A percentile compares a stretch with the other conserved stretches of the same genome.
Conservation (phyloP, 2,888 invertebrate genomes). For the Bugula neritina region DNA sequence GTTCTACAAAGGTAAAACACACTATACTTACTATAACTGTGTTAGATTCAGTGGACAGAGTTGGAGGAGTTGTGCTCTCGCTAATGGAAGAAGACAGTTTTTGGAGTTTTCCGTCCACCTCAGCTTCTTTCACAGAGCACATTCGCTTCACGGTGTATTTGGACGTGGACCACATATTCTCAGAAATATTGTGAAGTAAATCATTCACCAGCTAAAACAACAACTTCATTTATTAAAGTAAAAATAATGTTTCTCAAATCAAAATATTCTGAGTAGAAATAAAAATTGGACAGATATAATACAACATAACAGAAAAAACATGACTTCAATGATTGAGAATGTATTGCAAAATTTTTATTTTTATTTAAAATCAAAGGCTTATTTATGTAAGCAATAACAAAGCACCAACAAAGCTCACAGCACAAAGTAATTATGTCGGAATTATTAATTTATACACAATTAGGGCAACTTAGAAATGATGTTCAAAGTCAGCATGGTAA, state of each 20-base stretch:
- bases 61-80: background rate
- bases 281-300: no score
- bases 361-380: no score
- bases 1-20: no score
- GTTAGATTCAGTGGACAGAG: background rate
- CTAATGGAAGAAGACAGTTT: background rate
- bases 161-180: conserved; percentile 59
- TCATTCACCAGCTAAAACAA: conserved; percentile 58
- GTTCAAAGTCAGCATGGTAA: no score
- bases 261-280: background rate
- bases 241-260: background rate
- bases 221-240: background rate
- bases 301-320: no score
- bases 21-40: background rate
- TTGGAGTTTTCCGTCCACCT: conserved; percentile 36
- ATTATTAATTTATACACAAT: no score
- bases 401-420: no score
- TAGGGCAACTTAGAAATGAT: no score
- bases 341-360: no score
- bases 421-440: no score
- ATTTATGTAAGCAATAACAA: no score
- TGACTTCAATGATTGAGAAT: no score
- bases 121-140: conserved; percentile 36
- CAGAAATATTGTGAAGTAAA: conserved; percentile 57
- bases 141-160: conserved; percentile 39